phyloP scores from a whole-genome alignment of 2,113 vertebrate genomes.

The Peromyscus maniculatus region DNA sequence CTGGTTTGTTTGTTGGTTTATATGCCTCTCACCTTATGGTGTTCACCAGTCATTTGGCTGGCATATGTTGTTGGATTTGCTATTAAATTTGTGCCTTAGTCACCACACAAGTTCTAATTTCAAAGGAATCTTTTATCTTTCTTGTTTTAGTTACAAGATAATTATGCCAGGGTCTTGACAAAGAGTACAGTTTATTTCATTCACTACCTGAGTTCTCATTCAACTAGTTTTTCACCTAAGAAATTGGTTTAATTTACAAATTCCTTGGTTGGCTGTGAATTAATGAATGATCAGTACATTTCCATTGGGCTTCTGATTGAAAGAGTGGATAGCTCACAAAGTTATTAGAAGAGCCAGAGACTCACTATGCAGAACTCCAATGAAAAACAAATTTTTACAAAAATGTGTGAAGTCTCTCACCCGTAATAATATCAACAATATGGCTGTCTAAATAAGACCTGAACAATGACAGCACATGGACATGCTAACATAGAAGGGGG shows the following conservation, averaged over 20 bases:
- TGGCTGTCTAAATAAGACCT: not conserved
- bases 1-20: not conserved
- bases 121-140: not conserved
- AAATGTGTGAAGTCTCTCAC: not conserved
- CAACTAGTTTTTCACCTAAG: conserved; percentile 21
- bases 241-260: conserved; percentile 17
- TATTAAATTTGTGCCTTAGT: not conserved
- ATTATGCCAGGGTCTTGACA: not conserved
- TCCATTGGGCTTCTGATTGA: conserved; percentile 18
- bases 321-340: not conserved
- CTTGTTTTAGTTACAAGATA: conserved; percentile 32
- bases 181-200: conserved; percentile 35
- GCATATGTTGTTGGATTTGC: not conserved
- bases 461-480: not conserved
- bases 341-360: not conserved
- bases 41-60: not conserved
- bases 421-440: no score
- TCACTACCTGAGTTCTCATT: not conserved
- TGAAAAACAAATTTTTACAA: conserved; percentile 15
- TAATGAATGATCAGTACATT: not conserved
- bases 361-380: not conserved
- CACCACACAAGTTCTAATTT: not conserved
- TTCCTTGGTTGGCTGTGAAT: not conserved
- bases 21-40: not conserved
- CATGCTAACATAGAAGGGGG: not conserved